These are phyloP conservation scores for Pyrrhosoma nymphula DNA, from an alignment of 2,888 invertebrate genomes.

Conservation along the genomic window DNA sequence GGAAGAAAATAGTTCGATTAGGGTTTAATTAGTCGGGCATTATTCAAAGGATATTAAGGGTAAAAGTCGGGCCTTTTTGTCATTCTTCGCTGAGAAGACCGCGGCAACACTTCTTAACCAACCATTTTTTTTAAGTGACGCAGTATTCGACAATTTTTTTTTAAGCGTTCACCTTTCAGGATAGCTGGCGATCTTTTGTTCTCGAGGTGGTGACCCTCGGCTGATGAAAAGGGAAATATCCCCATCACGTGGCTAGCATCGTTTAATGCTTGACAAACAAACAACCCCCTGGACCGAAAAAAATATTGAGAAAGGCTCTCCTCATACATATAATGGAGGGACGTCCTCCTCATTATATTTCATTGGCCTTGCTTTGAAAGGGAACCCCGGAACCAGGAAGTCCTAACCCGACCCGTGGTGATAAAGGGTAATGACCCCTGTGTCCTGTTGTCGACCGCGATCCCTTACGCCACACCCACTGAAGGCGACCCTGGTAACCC, in stretches of 20 bases:
- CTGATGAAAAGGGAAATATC: neutral
- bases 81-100: too few relatives aligned
- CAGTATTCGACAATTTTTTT: too few relatives aligned
- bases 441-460: neutral
- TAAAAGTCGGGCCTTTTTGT: too few relatives aligned
- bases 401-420: neutral
- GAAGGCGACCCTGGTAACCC: neutral
- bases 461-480: neutral
- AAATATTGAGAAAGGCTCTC: neutral
- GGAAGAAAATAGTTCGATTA: too few relatives aligned
- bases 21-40: too few relatives aligned
- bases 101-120: too few relatives aligned
- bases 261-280: neutral
- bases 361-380: neutral
- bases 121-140: too few relatives aligned
- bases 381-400: neutral
- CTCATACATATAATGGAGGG: neutral
- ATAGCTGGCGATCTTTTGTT: neutral
- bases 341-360: neutral
- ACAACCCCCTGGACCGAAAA: neutral
- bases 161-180: neutral
- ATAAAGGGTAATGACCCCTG: conserved; percentile 31
- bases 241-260: neutral
- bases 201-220: neutral
- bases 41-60: too few relatives aligned